Conservation (phyloP, 2,888 invertebrate genomes). For the Dasypogon diadema region DNA sequence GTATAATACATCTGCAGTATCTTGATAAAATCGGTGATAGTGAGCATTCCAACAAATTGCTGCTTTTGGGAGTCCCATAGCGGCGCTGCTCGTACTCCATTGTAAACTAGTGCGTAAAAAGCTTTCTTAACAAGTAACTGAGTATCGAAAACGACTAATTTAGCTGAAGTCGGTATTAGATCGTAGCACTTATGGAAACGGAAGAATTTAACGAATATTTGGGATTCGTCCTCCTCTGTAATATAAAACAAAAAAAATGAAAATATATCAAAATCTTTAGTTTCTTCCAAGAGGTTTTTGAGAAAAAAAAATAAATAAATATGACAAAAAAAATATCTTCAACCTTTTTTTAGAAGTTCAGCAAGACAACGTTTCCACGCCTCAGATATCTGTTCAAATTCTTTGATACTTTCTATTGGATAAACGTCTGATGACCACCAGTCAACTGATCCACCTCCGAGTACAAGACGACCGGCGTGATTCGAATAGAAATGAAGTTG, state of each 20-base stretch:
- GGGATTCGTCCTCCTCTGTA: slow-evolving; percentile 95
- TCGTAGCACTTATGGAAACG: slow-evolving; percentile 99
- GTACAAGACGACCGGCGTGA: slow-evolving; percentile 76
- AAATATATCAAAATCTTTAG: background rate
- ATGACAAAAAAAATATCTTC: background rate
- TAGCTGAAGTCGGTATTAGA: slow-evolving; percentile 98
- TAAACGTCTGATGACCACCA: slow-evolving; percentile 72
- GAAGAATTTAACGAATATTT: slow-evolving; percentile 99
- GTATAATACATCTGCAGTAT: slow-evolving; percentile 98
- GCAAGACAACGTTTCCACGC: slow-evolving; percentile 82
- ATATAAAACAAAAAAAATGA: slow-evolving; percentile 51
- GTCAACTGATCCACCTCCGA: slow-evolving; percentile 70
- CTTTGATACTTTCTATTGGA: slow-evolving; percentile 87
- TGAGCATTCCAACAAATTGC: slow-evolving; percentile 97
- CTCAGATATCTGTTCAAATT: slow-evolving; percentile 84
- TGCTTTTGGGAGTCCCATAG: slow-evolving; percentile 96
- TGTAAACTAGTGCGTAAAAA: slow-evolving; percentile 98
- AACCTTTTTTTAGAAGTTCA: slow-evolving; percentile 76
- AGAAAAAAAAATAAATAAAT: background rate
- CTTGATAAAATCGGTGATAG: slow-evolving; percentile 99
- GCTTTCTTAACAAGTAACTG: slow-evolving; percentile 98
- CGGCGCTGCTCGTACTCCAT: slow-evolving; percentile 97
- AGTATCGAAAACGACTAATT: slow-evolving; percentile 99
- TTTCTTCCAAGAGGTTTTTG: background rate
- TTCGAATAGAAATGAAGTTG: slow-evolving; percentile 87